Percentiles rank a stretch among this genome's conserved stretches.
Evolutionary conservation across 2,113 vertebrate genomes (phyloP).

Genomic region (Podilymbus podiceps): DNA sequence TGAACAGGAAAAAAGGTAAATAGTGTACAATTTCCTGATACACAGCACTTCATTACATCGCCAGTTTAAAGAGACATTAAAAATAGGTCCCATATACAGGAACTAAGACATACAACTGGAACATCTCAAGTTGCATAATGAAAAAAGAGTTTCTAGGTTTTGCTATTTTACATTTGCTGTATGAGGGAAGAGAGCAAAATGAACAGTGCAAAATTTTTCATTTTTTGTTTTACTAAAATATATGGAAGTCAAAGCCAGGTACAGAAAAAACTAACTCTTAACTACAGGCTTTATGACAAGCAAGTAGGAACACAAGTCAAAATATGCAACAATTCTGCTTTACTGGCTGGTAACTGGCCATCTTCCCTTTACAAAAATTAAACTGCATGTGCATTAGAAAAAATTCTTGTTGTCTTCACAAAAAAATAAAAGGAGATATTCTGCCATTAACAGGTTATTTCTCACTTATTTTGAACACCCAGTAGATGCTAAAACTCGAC

Average conservation of each 20-base stretch:
- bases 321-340: conserved; percentile 37
- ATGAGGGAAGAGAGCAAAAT: conserved; percentile 46
- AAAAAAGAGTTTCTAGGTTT: conserved; percentile 38
- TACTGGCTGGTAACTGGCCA: conserved; percentile 45
- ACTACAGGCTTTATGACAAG: conserved; percentile 23
- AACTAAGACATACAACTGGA: conserved; percentile 64
- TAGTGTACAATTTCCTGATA: conserved; percentile 72
- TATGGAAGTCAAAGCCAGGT: conserved; percentile 44
- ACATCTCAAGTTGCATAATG: conserved; percentile 62
- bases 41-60: conserved; percentile 70
- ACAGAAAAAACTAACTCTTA: conserved; percentile 24
- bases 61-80: conserved; percentile 61
- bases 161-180: conserved; percentile 54
- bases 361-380: conserved; percentile 50
- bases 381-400: conserved; percentile 52
- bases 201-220: conserved; percentile 76
- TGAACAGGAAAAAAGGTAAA: conserved; percentile 73
- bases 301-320: conserved; percentile 28
- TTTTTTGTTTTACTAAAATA: conserved; percentile 66
- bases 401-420: conserved; percentile 31
- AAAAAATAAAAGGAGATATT: conserved; percentile 13
- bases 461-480: background rate
- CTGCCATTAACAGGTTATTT: background rate
- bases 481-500: conserved; percentile 18
- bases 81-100: conserved; percentile 37